These are phyloP conservation scores for Porites lobata DNA, from an alignment of 92 coral and sea anemone genomes.

Conservation along the genomic window DNA sequence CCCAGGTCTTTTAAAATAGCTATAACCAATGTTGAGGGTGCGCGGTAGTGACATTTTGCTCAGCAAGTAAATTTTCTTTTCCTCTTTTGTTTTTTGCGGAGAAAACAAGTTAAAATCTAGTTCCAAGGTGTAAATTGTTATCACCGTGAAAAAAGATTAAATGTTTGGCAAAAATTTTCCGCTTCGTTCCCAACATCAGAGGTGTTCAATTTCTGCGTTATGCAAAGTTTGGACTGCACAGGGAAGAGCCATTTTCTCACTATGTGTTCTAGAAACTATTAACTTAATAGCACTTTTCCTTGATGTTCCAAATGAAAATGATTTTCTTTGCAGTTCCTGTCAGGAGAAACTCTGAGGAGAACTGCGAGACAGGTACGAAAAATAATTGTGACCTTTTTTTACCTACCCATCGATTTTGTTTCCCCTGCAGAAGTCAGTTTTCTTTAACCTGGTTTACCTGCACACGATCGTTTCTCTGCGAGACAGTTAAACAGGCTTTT, in stretches of 20 bases:
- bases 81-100: background rate
- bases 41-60: background rate
- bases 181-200: background rate
- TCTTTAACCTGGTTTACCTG: too few relatives aligned
- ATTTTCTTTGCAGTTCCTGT: slow-evolving; percentile 50
- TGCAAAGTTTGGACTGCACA: background rate
- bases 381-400: background rate
- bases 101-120: background rate
- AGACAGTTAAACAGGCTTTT: too few relatives aligned
- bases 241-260: slow-evolving; percentile 7
- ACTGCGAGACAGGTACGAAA: slow-evolving; percentile 32
- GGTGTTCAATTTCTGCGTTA: background rate
- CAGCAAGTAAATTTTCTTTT: background rate
- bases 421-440: background rate
- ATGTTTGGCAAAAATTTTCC: background rate
- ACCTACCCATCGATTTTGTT: background rate
- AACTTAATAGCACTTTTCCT: too few relatives aligned
- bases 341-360: slow-evolving; percentile 19
- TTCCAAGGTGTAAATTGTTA: too few relatives aligned
- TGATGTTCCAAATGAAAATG: background rate
- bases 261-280: too few relatives aligned
- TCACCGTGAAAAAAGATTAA: background rate
- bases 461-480: too few relatives aligned
- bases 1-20: background rate
- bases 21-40: background rate